A percentile compares a stretch with the other conserved stretches of the same genome.
Conservation (phyloP, 2,113 vertebrate genomes). For the Oxyura jamaicensis region DNA sequence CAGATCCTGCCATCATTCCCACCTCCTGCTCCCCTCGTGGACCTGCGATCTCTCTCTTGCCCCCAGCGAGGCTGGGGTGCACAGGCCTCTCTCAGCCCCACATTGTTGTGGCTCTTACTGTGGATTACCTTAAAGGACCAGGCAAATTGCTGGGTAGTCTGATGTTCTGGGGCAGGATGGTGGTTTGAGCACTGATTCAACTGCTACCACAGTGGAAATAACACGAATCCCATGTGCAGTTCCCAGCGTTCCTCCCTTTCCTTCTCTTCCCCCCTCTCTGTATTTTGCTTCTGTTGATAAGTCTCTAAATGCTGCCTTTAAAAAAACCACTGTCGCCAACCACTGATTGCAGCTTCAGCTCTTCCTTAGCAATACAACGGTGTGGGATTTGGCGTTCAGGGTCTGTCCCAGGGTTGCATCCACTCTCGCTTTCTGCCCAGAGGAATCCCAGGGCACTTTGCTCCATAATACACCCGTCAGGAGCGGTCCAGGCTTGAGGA, state of each 20-base stretch:
- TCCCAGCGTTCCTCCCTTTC: conserved; percentile 11
- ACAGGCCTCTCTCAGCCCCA: background rate
- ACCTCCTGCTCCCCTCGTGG: background rate
- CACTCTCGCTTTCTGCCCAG: background rate
- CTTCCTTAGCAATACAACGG: background rate
- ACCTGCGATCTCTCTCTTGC: background rate
- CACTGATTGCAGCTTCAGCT: conserved; percentile 21
- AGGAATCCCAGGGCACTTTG: accelerated
- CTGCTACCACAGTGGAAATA: conserved; percentile 18
- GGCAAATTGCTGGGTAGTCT: conserved; percentile 13
- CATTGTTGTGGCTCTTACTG: background rate
- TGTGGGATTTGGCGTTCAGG: background rate
- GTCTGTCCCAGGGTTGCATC: background rate
- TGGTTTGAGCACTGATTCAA: conserved; percentile 30
- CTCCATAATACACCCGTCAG: background rate
- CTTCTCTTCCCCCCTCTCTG: background rate
- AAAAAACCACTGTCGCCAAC: conserved; percentile 33
- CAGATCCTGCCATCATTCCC: background rate
- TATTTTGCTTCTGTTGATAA: conserved; percentile 47
- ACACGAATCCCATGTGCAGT: background rate
- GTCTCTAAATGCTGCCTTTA: conserved; percentile 37
- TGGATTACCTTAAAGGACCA: background rate
- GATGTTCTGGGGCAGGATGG: background rate
- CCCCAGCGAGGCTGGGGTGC: background rate
- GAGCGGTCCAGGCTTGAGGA: background rate